Evolutionary conservation across 2,888 invertebrate genomes (phyloP).

Genomic region (Drosophila limbata): DNA sequence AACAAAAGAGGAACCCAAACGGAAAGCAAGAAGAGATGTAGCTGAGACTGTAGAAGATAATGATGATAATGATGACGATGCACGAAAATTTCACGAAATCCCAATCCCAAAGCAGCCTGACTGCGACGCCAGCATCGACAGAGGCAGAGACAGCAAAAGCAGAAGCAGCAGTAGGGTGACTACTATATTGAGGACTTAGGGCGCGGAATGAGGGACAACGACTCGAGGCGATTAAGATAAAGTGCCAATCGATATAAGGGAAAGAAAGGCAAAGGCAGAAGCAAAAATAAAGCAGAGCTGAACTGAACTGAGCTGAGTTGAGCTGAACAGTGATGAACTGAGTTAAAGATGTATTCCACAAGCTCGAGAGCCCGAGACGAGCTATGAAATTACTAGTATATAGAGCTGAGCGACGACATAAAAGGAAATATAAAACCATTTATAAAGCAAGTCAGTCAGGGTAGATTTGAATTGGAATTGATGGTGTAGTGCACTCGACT

Average conservation of each 20-base stretch:
- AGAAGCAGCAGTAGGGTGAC: conserved; percentile 54
- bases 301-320: conserved; percentile 39
- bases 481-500: conserved; percentile 77
- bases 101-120: conserved; percentile 47
- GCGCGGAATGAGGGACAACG: conserved; percentile 48
- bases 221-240: conserved; percentile 80
- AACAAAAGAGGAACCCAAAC: conserved; percentile 55
- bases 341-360: conserved; percentile 53
- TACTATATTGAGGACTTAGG: conserved; percentile 48
- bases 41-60: conserved; percentile 25
- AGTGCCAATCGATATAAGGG: conserved; percentile 81
- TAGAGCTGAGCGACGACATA: conserved; percentile 63
- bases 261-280: conserved; percentile 65
- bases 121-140: conserved; percentile 11
- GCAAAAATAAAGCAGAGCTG: conserved; percentile 19
- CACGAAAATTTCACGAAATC: conserved; percentile 73
- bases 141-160: conserved; percentile 32
- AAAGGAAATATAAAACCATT: conserved; percentile 82
- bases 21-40: background rate
- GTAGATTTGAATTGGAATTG: conserved; percentile 81
- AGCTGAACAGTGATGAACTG: conserved; percentile 35
- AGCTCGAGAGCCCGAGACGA: conserved; percentile 20
- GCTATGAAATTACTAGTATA: conserved; percentile 34
- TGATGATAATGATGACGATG: conserved; percentile 70
- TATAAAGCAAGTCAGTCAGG: conserved; percentile 81